Conservation (phyloP, 2,797 vertebrate species). For the Catharus ustulatus region DNA sequence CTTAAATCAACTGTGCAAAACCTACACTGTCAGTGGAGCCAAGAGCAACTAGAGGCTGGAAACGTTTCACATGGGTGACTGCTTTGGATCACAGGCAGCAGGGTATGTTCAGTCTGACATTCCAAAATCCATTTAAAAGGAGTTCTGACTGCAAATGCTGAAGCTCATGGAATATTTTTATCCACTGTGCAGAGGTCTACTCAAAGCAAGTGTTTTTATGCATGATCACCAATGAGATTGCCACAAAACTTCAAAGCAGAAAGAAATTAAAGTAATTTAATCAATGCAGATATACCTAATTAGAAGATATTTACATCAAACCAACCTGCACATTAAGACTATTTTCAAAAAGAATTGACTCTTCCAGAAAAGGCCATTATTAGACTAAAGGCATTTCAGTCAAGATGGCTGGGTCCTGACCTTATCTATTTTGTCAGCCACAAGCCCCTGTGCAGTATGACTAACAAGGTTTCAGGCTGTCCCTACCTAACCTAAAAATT, state of each 20-base stretch:
- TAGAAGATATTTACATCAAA: neutral
- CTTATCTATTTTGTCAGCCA: neutral
- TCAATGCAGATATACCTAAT: neutral
- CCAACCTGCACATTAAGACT: neutral
- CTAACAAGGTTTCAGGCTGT: neutral
- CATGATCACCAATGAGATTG: neutral
- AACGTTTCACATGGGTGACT: neutral
- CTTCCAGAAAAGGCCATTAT: neutral
- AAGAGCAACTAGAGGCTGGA: neutral
- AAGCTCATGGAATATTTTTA: neutral
- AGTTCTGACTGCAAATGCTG: neutral
- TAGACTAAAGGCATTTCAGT: neutral
- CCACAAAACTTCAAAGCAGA: neutral
- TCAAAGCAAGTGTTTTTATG: neutral
- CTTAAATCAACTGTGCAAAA: neutral
- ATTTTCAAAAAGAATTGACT: neutral
- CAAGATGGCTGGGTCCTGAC: neutral
- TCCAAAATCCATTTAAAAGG: neutral
- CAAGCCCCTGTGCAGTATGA: neutral
- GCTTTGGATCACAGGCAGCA: neutral
- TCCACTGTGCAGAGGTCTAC: neutral
- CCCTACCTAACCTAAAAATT: neutral
- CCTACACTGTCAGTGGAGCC: neutral
- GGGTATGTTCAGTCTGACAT: neutral
- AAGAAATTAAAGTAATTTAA: neutral